Evolutionary conservation across 2,797 vertebrate genomes (phyloP).

Genomic region (Hemitrygon akajei): DNA sequence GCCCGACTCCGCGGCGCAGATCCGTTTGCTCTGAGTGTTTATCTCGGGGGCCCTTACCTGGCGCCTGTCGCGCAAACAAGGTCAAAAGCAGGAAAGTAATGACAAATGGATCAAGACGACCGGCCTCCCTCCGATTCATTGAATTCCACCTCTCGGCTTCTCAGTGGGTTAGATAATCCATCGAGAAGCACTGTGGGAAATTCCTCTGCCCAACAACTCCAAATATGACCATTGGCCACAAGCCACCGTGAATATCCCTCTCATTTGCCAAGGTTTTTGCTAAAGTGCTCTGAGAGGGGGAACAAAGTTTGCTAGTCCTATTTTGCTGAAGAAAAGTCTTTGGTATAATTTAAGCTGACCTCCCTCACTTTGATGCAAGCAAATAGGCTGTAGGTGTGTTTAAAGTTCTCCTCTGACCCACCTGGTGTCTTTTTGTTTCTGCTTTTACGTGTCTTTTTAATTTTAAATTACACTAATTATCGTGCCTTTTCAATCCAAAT

Average conservation of each 20-base stretch:
- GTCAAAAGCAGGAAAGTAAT: slow-evolving; percentile 3
- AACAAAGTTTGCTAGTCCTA: no score
- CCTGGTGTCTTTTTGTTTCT: background rate
- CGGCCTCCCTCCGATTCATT: slow-evolving; percentile 27
- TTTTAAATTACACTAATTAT: background rate
- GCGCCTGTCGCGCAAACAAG: slow-evolving; percentile 25
- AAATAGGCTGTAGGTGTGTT: background rate
- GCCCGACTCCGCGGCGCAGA: background rate
- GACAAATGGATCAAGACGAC: background rate
- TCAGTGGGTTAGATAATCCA: slow-evolving; percentile 43
- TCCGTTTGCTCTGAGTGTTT: background rate
- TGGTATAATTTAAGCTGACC: no score
- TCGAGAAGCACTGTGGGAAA: slow-evolving; percentile 35
- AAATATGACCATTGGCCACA: slow-evolving; percentile 69
- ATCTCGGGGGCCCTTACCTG: slow-evolving; percentile 31
- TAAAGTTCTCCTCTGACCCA: background rate
- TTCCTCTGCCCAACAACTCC: slow-evolving; percentile 52
- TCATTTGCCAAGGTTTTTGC: slow-evolving; percentile 25
- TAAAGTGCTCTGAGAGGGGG: background rate
- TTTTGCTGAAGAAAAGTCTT: background rate
- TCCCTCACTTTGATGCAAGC: background rate
- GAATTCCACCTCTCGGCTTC: slow-evolving; percentile 36
- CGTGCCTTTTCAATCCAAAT: background rate
- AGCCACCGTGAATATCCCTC: background rate
- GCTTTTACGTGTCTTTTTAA: background rate